Percentiles rank a stretch among this genome's conserved stretches.
Conservation (phyloP, 1,140 invertebrate genomes). For the Drosophila pseudoobscura region DNA sequence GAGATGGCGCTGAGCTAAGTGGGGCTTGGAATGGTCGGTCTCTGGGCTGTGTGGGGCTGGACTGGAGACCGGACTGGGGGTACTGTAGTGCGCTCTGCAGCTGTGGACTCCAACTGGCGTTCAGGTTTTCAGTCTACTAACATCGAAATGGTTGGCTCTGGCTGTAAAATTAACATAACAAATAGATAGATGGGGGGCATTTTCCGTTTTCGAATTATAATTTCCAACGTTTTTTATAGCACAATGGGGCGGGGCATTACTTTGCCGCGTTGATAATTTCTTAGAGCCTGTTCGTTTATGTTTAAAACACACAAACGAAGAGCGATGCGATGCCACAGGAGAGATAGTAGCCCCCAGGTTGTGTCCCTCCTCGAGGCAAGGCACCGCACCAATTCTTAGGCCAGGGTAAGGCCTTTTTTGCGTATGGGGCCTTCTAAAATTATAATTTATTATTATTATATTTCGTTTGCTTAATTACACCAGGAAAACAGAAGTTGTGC, state of each 20-base stretch:
- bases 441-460: constrained; percentile 84
- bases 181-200: constrained; percentile 17
- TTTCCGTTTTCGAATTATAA: constrained; percentile 59
- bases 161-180: constrained; percentile 76
- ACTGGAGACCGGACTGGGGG: no score
- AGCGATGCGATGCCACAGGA: constrained; percentile 39
- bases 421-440: constrained; percentile 72
- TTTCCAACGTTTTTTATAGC: constrained; percentile 62
- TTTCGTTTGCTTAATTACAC: constrained; percentile 83
- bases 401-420: constrained; percentile 1
- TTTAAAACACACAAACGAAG: constrained; percentile 81
- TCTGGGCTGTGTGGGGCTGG: background rate
- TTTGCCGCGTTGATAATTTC: constrained; percentile 38
- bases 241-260: constrained; percentile 10
- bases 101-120: no score
- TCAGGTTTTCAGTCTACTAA: constrained; percentile 21
- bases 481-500: constrained; percentile 76
- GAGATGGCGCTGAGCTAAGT: background rate
- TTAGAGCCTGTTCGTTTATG: constrained; percentile 82
- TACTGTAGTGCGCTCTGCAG: background rate
- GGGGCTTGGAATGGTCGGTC: constrained; percentile 28
- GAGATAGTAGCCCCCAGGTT: constrained; percentile 26
- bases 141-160: constrained; percentile 34
- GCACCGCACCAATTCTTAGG: background rate
- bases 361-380: constrained; percentile 1